Base-by-base conservation (phyloP, 2,888 invertebrate species). In the Drosophila glabriapex region DNA sequence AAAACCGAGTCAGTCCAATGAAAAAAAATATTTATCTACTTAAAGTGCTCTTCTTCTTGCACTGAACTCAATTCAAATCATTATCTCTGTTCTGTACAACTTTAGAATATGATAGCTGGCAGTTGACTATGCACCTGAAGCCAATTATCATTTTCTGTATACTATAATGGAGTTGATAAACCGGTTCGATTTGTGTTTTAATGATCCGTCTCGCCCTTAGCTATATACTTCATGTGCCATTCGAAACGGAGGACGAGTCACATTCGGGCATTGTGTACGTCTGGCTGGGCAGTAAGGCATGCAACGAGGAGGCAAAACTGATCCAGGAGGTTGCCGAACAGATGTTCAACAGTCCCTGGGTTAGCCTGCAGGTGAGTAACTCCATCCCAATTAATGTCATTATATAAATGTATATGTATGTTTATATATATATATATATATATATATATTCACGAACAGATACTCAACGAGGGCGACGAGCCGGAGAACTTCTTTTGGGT, bases 401-500 rank as follows among this genome's bases (percentile, higher is more conserved):
- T 12, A 14, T 12, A 19, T 25, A 12, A 19, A 53, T 22, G 4
- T 19, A 29, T 29, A 31, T 22, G 1, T 19, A 29, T 29, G 5
- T 29, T 29, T 12, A 0, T 9, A 10, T 16, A 54, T 16, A 9
- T 35, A 33, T 16, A 28, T 19, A 6, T 28, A 7, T 16, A 46
- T 7, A n/a, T n/a, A n/a, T 28, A 19, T 56, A 7, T 28, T 4
- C 14, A 22, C 22, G 2, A 37, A 28, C 50, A 97, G 96, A 96
- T 98, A 22, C 93, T 98, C 61, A 96, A 96, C 68, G 99, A 99
- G 94, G 99, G 99, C 22, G 97, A 97, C 92, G 99, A 99, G 93
- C 99, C 99, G 0, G 99, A 99, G 92, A 99, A 99, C 92, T 99
- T 99, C 95, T 99, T 99, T 94, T 99, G 99, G 99, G 96, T 98